A percentile compares a stretch with the other conserved stretches of the same genome.
phyloP scores from a whole-genome alignment of 2,888 invertebrate species.

The Lysandra coridon region DNA sequence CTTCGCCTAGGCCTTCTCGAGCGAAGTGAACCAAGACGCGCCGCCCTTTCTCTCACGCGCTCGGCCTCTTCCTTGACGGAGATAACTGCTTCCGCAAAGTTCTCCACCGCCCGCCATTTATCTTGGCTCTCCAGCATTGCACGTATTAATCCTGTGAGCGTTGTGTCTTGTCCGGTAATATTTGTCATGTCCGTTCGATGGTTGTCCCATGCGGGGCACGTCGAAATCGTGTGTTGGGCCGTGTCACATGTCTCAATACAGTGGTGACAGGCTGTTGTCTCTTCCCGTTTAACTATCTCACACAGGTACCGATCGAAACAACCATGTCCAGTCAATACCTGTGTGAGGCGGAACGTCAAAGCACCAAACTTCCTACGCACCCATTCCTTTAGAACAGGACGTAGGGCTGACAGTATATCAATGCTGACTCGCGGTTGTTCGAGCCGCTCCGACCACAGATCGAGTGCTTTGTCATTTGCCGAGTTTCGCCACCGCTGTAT shows the following conservation, averaged over 20 bases:
- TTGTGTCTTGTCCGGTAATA: neutral
- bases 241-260: neutral
- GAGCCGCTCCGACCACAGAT: no score
- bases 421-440: no score
- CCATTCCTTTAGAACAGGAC: neutral
- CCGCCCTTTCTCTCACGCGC: no score
- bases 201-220: neutral
- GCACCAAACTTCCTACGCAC: neutral
- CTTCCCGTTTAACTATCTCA: neutral
- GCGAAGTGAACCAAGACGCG: no score
- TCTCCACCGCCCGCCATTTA: no score
- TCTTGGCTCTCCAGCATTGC: no score
- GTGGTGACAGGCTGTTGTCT: neutral
- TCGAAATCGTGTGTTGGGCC: neutral
- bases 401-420: neutral
- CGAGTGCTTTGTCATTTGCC: neutral
- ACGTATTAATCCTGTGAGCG: neutral
- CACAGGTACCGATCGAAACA: conserved; percentile 9
- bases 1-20: no score
- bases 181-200: no score
- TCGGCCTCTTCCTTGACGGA: no score
- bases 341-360: no score
- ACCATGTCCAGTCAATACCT: neutral
- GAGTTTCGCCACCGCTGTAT: neutral
- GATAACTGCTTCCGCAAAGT: no score